A percentile compares a stretch with the other conserved stretches of the same genome.
phyloP scores from a whole-genome alignment of 2,797 vertebrate genomes.

The Cygnus olor region DNA sequence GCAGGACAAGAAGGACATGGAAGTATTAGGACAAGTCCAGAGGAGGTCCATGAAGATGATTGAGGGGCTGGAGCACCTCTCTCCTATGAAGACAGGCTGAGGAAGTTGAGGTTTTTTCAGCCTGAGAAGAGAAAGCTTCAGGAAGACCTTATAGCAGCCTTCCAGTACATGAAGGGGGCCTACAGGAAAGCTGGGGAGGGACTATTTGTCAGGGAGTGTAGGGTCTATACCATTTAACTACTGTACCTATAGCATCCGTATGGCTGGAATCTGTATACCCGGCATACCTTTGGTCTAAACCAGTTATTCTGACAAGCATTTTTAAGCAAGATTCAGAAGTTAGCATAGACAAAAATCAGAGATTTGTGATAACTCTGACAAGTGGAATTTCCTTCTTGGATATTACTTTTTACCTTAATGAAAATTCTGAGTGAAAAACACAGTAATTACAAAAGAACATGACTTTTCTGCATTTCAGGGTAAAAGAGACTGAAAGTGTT shows the following conservation, averaged over 20 bases:
- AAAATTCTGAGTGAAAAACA: neutral
- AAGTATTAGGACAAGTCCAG: no score
- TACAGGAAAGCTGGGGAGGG: no score
- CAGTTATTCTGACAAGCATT: neutral
- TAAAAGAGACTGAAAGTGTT: neutral
- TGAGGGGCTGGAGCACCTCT: no score
- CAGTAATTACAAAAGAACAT: neutral
- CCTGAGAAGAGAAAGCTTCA: no score
- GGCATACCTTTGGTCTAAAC: neutral
- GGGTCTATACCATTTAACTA: neutral
- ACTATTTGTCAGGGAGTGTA: no score
- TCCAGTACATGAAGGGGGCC: no score
- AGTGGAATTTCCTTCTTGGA: neutral
- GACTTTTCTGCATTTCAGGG: neutral
- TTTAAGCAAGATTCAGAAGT: neutral
- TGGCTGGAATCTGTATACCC: neutral
- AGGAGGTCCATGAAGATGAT: no score
- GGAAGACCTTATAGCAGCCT: no score
- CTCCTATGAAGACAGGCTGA: no score
- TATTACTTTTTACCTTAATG: neutral
- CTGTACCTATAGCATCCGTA: neutral
- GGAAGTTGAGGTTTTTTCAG: no score
- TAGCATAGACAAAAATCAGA: neutral
- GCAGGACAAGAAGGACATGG: no score
- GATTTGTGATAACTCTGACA: neutral